Evolutionary conservation across 2,797 vertebrate genomes (phyloP).

Genomic region (Mormyrops boulengeri): DNA sequence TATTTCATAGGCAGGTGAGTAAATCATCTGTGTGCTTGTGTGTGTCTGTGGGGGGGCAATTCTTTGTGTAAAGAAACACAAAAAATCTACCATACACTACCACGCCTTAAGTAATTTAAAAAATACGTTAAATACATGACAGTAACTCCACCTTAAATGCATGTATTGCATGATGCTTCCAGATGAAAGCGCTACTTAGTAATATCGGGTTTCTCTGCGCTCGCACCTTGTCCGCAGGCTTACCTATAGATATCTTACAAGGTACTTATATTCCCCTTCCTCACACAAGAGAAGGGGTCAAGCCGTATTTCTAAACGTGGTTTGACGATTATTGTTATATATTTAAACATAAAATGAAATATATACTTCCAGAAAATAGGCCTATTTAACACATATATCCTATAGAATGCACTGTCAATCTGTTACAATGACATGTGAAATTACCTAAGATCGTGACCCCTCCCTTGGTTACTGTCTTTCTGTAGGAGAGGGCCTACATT

Average conservation of each 20-base stretch:
- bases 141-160: not conserved
- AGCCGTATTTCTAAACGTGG: not conserved
- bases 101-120: not conserved
- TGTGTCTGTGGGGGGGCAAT: not conserved
- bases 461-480: slow-evolving; percentile 24
- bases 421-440: slow-evolving; percentile 26
- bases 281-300: not conserved
- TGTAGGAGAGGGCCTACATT: slow-evolving; percentile 11
- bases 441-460: slow-evolving; percentile 39
- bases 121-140: not conserved
- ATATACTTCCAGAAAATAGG: not conserved
- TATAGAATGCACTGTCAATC: not conserved
- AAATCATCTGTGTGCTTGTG: not conserved
- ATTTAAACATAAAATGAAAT: not conserved
- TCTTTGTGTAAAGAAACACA: not conserved
- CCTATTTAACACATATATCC: no score
- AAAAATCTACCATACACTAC: not conserved
- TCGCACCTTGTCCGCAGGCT: not conserved
- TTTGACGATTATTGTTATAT: not conserved
- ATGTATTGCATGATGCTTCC: not conserved
- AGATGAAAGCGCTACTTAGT: not conserved
- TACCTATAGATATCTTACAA: not conserved
- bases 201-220: not conserved
- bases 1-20: not conserved
- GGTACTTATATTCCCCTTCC: not conserved